A percentile compares a stretch with the other conserved stretches of the same genome.
phyloP scores from a whole-genome alignment of 2,113 vertebrate species.

The Petrocephalus microphthalmus region DNA sequence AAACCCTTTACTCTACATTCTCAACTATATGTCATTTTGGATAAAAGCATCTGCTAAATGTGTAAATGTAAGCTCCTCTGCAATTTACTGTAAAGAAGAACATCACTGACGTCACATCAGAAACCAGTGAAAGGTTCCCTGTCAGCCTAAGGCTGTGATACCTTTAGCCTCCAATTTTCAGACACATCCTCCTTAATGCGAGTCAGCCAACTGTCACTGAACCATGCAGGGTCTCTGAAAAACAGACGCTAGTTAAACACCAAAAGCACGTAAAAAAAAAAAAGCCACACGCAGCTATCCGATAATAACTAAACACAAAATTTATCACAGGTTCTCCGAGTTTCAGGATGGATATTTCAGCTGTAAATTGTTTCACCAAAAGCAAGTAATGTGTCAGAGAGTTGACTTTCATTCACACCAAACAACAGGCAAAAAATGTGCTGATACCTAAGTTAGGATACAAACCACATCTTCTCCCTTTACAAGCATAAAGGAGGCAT shows the following conservation, averaged over 20 bases:
- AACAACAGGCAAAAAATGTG: neutral
- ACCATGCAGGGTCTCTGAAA: conserved; percentile 83
- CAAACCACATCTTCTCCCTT: neutral
- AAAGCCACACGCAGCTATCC: neutral
- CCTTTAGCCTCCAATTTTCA: conserved; percentile 95
- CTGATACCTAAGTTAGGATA: neutral
- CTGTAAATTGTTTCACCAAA: neutral
- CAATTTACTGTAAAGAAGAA: neutral
- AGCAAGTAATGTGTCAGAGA: neutral
- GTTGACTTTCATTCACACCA: neutral
- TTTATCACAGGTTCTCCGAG: neutral
- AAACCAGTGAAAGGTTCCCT: neutral
- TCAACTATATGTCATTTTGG: neutral
- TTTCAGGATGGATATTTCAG: neutral
- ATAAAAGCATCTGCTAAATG: neutral
- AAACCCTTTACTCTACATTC: neutral
- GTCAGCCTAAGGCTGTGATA: conserved; percentile 41
- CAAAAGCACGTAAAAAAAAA: neutral
- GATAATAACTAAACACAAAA: neutral
- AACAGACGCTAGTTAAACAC: neutral
- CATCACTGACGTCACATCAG: neutral
- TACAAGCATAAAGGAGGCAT: neutral
- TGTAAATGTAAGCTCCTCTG: neutral
- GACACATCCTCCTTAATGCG: conserved; percentile 89
- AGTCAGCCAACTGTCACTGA: conserved; percentile 76